Conservation (phyloP, 2,797 vertebrate genomes). For the Gymnocypris eckloni region DNA sequence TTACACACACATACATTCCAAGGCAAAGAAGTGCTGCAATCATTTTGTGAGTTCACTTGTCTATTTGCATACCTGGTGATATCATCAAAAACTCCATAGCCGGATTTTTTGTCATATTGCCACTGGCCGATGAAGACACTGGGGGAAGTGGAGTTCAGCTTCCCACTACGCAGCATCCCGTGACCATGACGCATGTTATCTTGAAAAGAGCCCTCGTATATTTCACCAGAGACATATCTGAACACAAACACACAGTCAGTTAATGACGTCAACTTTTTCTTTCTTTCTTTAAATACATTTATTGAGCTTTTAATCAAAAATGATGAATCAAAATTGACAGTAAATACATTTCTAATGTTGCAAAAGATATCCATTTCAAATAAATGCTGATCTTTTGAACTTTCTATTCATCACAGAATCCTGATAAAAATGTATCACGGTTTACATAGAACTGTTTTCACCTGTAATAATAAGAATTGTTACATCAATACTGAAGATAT, state of each 20-base stretch:
- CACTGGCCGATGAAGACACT: slow-evolving; percentile 98
- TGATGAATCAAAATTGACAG: neutral
- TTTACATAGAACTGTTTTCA: neutral
- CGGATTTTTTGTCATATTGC: slow-evolving; percentile 92
- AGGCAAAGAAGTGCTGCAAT: neutral
- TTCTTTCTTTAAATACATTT: neutral
- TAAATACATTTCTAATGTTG: neutral
- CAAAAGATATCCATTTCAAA: neutral
- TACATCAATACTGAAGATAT: neutral
- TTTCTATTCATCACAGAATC: neutral
- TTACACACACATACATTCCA: neutral
- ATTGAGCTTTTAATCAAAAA: neutral
- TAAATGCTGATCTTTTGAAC: neutral
- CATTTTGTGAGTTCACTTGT: neutral
- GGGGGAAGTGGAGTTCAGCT: slow-evolving; percentile 91
- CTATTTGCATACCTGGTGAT: slow-evolving; percentile 89
- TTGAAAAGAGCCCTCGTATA: slow-evolving; percentile 96
- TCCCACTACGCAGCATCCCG: slow-evolving; percentile 92
- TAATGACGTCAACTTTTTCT: neutral
- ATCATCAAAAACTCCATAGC: slow-evolving; percentile 96
- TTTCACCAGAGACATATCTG: slow-evolving; percentile 92
- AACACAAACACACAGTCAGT: neutral
- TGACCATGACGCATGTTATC: slow-evolving; percentile 95
- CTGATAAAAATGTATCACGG: neutral
- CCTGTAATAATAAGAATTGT: neutral